A percentile compares a stretch with the other conserved stretches of the same genome.
Evolutionary conservation across 2,113 vertebrate genomes (phyloP).

Genomic region (Pelmatolapia mariae): DNA sequence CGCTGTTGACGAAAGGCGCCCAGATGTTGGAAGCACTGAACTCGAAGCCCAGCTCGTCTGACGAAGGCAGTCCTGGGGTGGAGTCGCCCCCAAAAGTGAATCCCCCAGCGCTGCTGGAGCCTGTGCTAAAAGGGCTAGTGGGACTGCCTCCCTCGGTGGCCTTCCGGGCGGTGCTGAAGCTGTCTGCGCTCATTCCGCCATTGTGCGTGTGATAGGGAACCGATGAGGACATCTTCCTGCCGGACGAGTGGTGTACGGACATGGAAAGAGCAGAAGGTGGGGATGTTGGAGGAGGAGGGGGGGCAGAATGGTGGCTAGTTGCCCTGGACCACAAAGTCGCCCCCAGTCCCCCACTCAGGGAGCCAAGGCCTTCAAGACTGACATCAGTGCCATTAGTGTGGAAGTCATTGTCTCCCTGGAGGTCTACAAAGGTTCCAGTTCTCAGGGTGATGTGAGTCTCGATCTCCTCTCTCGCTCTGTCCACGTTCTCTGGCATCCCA

Average conservation of each 20-base stretch:
- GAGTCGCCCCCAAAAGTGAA: conserved; percentile 77
- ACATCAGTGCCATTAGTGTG: conserved; percentile 96
- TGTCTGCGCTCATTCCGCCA: conserved; percentile 65
- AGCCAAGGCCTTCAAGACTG: conserved; percentile 84
- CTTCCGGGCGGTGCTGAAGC: conserved; percentile 67
- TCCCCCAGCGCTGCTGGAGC: conserved; percentile 68
- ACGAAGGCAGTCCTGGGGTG: conserved; percentile 53
- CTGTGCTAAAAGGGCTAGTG: conserved; percentile 76
- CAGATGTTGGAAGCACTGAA: conserved; percentile 83
- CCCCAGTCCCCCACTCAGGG: conserved; percentile 69
- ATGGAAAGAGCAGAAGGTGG: conserved; percentile 50
- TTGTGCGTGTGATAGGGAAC: conserved; percentile 68
- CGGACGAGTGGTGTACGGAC: conserved; percentile 57
- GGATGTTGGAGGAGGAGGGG: conserved; percentile 53
- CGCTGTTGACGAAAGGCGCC: conserved; percentile 80
- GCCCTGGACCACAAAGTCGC: conserved; percentile 83
- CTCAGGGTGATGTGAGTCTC: conserved; percentile 96
- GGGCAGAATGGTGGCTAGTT: conserved; percentile 51
- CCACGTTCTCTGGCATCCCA: conserved; percentile 96
- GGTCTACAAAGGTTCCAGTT: conserved; percentile 88
- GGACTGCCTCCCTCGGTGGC: conserved; percentile 79
- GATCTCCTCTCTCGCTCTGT: conserved; percentile 91
- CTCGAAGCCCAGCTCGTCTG: conserved; percentile 86
- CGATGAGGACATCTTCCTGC: conserved; percentile 64
- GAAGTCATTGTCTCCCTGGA: conserved; percentile 92